A percentile compares a stretch with the other conserved stretches of the same genome.
These are phyloP conservation scores for Ophthalmolycus amberensis DNA, from an alignment of 2,113 vertebrate genomes.

Conservation along the genomic window DNA sequence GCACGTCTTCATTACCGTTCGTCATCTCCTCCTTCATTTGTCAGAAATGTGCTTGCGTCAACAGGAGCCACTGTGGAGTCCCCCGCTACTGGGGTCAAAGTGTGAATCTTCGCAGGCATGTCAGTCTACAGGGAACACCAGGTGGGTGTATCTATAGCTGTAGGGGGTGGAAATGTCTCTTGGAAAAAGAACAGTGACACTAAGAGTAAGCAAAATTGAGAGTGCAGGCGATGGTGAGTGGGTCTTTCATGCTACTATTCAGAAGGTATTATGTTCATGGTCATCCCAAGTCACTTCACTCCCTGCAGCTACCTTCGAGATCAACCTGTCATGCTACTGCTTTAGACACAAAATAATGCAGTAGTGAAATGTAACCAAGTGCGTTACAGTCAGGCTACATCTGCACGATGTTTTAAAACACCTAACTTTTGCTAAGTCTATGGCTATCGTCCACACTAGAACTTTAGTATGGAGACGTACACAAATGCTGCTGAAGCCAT, in stretches of 20 bases:
- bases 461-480: no score
- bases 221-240: no score
- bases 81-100: conserved; percentile 42
- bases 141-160: background rate
- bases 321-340: background rate
- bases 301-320: background rate
- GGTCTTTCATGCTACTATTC: background rate
- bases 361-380: background rate
- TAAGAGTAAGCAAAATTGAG: background rate
- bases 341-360: background rate
- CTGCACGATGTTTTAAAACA: no score
- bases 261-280: background rate
- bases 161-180: background rate
- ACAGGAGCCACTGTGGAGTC: conserved; percentile 30
- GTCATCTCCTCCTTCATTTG: conserved; percentile 22
- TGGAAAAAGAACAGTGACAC: background rate
- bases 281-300: background rate
- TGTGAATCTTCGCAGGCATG: conserved; percentile 37
- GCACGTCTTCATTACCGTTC: conserved; percentile 47
- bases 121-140: conserved; percentile 4
- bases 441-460: no score
- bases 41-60: conserved; percentile 57
- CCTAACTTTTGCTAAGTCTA: no score
- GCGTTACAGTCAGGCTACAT: background rate
- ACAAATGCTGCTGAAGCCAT: no score